phyloP scores from a whole-genome alignment of 30 jellyfish, hydroid and myxozoan species.

The Aurelia coerulea region DNA sequence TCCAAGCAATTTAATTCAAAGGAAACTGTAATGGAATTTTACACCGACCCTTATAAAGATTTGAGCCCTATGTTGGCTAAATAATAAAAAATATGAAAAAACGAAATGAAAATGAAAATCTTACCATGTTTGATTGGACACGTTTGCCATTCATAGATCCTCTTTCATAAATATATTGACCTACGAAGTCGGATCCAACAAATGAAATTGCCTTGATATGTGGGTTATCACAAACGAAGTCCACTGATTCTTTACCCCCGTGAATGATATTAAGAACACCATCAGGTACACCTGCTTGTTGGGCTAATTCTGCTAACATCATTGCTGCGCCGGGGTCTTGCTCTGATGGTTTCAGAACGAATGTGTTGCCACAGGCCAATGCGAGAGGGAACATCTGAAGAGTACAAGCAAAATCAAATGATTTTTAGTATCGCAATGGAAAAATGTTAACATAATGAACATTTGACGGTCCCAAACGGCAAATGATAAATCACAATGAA shows the following conservation, averaged over 20 bases:
- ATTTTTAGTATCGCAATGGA: no score
- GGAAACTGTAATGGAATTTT: no score
- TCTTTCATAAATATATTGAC: constrained; percentile 84
- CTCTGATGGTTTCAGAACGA: constrained; percentile 94
- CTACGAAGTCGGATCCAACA: constrained; percentile 95
- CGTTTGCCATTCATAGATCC: constrained; percentile 92
- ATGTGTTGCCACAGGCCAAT: constrained; percentile 91
- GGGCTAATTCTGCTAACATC: constrained; percentile 88
- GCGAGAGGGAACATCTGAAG: constrained; percentile 96
- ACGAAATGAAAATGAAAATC: no score
- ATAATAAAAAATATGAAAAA: no score
- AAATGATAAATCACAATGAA: no score
- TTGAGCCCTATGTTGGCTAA: no score
- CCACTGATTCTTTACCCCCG: constrained; percentile 95
- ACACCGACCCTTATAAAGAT: no score
- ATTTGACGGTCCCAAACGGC: no score
- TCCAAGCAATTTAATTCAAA: no score
- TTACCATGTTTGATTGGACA: constrained; percentile 93
- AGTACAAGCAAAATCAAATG: neutral
- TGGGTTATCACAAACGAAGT: constrained; percentile 88
- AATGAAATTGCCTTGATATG: constrained; percentile 85
- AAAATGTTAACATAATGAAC: no score
- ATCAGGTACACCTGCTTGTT: constrained; percentile 95
- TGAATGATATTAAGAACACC: constrained; percentile 98
- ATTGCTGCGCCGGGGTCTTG: constrained; percentile 99